These are phyloP conservation scores for Drosophila takahashii DNA, from an alignment of 1,140 invertebrate species.

Conservation along the genomic window DNA sequence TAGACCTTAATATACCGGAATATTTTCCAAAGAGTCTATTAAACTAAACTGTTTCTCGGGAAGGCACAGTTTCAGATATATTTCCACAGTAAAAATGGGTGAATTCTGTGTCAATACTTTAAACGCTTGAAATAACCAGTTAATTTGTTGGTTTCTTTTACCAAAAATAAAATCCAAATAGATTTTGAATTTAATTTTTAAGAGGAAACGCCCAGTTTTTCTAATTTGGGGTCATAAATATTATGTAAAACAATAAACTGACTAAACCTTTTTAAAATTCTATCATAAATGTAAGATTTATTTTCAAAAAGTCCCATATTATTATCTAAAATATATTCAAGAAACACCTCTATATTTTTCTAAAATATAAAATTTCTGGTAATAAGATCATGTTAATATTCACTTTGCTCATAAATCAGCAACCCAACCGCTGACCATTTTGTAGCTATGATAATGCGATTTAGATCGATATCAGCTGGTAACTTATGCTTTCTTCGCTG, in stretches of 20 bases:
- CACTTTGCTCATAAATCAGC: constrained; percentile 54
- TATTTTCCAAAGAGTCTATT: neutral
- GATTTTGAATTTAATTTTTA: too few relatives aligned
- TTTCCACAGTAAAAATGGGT: too few relatives aligned
- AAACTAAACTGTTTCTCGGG: neutral
- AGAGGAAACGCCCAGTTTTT: neutral
- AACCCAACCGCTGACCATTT: constrained; percentile 30
- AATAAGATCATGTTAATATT: constrained; percentile 4
- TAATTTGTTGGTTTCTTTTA: neutral
- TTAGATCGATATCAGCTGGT: constrained; percentile 57
- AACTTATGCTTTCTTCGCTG: constrained; percentile 65
- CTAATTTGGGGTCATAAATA: neutral
- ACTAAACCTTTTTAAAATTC: neutral
- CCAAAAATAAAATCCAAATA: neutral
- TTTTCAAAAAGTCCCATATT: neutral
- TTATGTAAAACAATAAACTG: too few relatives aligned
- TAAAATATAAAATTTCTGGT: neutral
- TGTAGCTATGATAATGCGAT: constrained; percentile 54
- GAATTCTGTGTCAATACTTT: neutral
- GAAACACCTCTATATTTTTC: neutral
- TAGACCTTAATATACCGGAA: neutral
- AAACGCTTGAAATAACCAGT: neutral
- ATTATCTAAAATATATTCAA: neutral
- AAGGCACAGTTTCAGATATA: neutral
- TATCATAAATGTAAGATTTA: neutral